phyloP scores from a whole-genome alignment of 2,797 vertebrate genomes.

The Cygnus olor region DNA sequence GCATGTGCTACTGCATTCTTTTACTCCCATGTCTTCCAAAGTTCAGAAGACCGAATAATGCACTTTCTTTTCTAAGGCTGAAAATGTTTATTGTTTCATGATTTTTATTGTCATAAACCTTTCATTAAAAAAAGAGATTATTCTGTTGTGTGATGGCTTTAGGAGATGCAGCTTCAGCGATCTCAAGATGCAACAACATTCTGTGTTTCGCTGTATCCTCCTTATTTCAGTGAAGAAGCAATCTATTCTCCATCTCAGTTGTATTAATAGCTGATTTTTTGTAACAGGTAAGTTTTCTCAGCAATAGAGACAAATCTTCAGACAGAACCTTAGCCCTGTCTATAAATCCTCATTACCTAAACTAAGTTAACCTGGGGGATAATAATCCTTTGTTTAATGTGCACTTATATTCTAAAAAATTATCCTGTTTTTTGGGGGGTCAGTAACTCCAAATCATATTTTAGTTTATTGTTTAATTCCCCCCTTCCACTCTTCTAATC shows the following conservation, averaged over 20 bases:
- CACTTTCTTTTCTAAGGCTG: neutral
- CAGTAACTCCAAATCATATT: neutral
- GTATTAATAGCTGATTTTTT: neutral
- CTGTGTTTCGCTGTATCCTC: neutral
- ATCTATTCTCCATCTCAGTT: neutral
- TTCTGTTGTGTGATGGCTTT: neutral
- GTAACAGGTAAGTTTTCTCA: neutral
- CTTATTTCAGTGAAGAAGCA: neutral
- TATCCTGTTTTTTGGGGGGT: neutral
- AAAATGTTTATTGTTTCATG: neutral
- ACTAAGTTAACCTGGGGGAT: neutral
- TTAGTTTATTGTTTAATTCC: neutral
- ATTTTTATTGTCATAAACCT: neutral
- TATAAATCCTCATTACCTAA: neutral
- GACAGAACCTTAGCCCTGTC: neutral
- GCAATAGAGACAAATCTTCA: neutral
- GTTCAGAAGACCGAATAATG: neutral
- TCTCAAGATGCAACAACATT: neutral
- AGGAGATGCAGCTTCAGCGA: neutral
- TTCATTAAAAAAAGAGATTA: neutral
- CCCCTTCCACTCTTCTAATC: neutral
- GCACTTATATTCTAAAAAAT: neutral
- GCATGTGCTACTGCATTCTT: neutral
- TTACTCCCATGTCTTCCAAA: neutral
- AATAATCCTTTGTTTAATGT: neutral